Conservation (phyloP, 2,113 vertebrate genomes). For the Hemicordylus capensis region DNA sequence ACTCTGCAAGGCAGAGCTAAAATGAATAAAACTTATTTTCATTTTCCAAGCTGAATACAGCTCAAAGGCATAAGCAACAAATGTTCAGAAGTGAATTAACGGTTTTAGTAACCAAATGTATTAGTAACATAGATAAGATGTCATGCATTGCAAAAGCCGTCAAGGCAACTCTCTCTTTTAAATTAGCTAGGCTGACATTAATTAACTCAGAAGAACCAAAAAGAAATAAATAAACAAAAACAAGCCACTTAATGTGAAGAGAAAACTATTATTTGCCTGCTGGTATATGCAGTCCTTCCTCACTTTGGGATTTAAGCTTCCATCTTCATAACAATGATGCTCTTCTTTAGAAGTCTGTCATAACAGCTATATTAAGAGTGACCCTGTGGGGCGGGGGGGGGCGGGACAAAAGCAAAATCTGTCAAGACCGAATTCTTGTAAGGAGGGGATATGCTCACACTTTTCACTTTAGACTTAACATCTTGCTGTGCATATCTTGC, state of each 20-base stretch:
- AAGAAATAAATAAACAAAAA: constrained; percentile 47
- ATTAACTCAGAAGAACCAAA: constrained; percentile 32
- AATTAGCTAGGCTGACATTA: constrained; percentile 42
- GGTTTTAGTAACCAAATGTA: background rate
- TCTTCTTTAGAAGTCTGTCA: background rate
- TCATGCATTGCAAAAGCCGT: background rate
- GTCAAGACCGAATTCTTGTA: background rate
- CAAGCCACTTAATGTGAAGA: background rate
- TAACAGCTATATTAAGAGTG: background rate
- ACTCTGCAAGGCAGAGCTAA: constrained; percentile 6
- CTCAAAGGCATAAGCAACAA: background rate
- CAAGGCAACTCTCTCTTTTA: constrained; percentile 32
- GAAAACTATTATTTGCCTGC: background rate
- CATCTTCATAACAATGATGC: background rate
- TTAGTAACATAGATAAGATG: constrained; percentile 31
- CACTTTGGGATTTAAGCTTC: background rate
- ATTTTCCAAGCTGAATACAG: constrained; percentile 20
- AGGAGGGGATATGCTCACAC: background rate
- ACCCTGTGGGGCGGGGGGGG: too few species aligned
- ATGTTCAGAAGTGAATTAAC: background rate
- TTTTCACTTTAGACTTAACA: background rate
- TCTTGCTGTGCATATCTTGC: background rate
- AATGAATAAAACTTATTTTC: background rate
- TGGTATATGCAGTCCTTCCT: background rate
- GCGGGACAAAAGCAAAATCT: background rate